A percentile compares a stretch with the other conserved stretches of the same genome.
Conservation (phyloP, 2,113 vertebrate genomes). For the Geococcyx californianus region DNA sequence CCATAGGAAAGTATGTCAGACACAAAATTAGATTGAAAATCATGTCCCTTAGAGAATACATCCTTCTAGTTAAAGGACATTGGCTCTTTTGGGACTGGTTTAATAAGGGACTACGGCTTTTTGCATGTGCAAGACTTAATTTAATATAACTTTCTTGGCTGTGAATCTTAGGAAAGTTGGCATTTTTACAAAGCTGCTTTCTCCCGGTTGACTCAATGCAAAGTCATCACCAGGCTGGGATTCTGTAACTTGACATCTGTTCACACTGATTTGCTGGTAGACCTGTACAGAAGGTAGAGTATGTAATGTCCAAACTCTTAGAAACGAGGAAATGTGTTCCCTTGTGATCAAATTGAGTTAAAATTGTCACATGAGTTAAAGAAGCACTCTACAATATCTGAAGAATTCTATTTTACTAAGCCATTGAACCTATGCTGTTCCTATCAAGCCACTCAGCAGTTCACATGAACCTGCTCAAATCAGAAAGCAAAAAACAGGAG, state of each 20-base stretch:
- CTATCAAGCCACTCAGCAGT: neutral
- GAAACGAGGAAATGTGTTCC: conserved; percentile 5
- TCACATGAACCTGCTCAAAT: neutral
- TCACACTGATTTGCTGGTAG: conserved; percentile 29
- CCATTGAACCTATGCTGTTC: neutral
- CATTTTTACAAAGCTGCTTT: conserved; percentile 23
- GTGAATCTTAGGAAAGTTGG: conserved; percentile 11
- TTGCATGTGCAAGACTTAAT: neutral
- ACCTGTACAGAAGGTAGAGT: neutral
- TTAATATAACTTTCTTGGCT: neutral
- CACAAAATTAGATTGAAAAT: neutral
- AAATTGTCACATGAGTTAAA: conserved; percentile 30
- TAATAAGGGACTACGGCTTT: neutral
- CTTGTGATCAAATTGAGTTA: conserved; percentile 16
- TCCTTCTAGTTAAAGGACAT: neutral
- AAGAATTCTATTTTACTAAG: neutral
- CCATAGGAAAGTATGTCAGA: neutral
- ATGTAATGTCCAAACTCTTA: neutral
- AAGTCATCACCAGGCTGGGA: neutral
- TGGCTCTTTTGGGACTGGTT: neutral
- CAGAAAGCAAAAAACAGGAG: neutral
- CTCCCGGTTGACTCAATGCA: neutral
- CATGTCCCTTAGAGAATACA: neutral
- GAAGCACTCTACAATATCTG: neutral
- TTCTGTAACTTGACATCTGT: conserved; percentile 26